These are phyloP conservation scores for Anguilla megastoma DNA, from an alignment of 2,797 vertebrate species.

Conservation along the genomic window DNA sequence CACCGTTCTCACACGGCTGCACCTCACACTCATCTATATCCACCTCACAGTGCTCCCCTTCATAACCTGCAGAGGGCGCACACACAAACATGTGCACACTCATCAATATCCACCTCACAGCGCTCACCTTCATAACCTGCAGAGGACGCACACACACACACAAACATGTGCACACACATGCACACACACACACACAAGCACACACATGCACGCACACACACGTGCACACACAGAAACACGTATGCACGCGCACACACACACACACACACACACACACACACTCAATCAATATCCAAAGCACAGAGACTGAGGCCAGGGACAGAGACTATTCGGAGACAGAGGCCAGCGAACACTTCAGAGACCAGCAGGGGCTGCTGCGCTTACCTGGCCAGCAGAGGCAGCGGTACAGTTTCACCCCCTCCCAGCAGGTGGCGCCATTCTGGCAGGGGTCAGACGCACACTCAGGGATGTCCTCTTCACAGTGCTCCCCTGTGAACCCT, in stretches of 20 bases:
- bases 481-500: conserved; percentile 81
- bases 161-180: neutral
- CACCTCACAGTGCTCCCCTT: too few species aligned
- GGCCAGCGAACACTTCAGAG: neutral
- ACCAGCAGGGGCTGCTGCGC: neutral
- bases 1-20: conserved; percentile 68
- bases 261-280: neutral
- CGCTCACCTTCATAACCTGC: too few species aligned
- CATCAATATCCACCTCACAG: neutral
- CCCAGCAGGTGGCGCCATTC: conserved; percentile 80
- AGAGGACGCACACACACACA: neutral
- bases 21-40: conserved; percentile 70
- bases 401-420: conserved; percentile 77
- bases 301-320: neutral
- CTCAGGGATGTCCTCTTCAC: conserved; percentile 85
- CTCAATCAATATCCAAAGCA: neutral
- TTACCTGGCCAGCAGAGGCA: conserved; percentile 93
- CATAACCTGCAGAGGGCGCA: neutral
- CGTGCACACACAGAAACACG: neutral
- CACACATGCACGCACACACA: neutral
- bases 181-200: neutral
- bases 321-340: neutral
- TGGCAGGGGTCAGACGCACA: conserved; percentile 87
- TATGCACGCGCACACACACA: neutral
- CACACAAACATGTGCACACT: neutral